These are phyloP conservation scores for Bombus breviceps DNA, from an alignment of 1,140 invertebrate species.

Conservation along the genomic window DNA sequence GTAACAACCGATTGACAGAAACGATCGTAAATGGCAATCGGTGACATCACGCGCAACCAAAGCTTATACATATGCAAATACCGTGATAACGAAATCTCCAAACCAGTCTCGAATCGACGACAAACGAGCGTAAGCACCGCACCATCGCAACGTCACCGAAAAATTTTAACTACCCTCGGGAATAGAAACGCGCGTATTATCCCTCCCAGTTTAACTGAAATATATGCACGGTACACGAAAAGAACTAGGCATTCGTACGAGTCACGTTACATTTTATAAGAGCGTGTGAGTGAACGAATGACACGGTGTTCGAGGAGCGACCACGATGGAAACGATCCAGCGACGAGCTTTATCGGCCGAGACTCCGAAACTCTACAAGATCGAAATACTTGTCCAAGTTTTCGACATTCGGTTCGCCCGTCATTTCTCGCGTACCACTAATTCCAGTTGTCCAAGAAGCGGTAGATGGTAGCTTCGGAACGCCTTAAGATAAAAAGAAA, in stretches of 20 bases:
- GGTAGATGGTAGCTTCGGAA: not conserved
- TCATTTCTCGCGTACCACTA: slow-evolving; percentile 13
- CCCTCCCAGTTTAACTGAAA: slow-evolving; percentile 51
- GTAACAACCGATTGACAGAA: not conserved
- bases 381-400: slow-evolving; percentile 33
- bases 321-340: slow-evolving; percentile 44
- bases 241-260: not conserved
- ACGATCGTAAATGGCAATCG: not conserved
- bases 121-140: not conserved
- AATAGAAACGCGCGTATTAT: slow-evolving; percentile 51
- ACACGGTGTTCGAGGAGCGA: slow-evolving; percentile 1
- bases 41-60: not conserved
- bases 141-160: slow-evolving; percentile 13
- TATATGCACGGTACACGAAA: slow-evolving; percentile 1
- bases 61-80: not conserved
- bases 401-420: not conserved
- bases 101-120: not conserved
- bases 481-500: not conserved
- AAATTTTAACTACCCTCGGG: slow-evolving; percentile 60
- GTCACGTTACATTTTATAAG: not conserved
- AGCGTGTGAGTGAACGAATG: not conserved
- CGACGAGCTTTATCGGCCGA: slow-evolving; percentile 6
- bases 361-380: slow-evolving; percentile 39
- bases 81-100: not conserved
- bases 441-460: not conserved